A percentile compares a stretch with the other conserved stretches of the same genome.
Conservation (phyloP, 2,113 vertebrate species). For the Bos javanicus region DNA sequence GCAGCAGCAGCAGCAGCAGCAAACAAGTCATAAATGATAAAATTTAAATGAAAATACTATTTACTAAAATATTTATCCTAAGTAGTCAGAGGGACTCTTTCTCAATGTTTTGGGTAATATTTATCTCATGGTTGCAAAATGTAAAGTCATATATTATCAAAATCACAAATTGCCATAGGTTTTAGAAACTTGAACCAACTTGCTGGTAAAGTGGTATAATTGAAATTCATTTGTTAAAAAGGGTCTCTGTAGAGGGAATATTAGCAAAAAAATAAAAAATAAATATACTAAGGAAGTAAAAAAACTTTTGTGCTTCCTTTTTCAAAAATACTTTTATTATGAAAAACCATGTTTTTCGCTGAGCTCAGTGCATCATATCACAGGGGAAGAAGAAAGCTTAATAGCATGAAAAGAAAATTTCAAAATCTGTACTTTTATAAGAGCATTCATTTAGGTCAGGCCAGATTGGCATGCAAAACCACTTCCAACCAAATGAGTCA, state of each 20-base stretch:
- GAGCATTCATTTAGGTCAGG: background rate
- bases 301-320: background rate
- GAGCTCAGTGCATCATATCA: background rate
- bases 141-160: background rate
- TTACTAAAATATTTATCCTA: background rate
- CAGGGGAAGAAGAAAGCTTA: background rate
- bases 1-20: too few relatives aligned
- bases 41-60: background rate
- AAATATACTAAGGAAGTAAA: background rate
- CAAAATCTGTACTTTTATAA: constrained; percentile 1
- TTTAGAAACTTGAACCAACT: background rate
- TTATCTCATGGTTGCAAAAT: background rate
- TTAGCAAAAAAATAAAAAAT: background rate
- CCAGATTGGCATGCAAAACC: background rate
- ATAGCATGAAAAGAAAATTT: background rate
- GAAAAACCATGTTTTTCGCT: background rate
- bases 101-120: background rate
- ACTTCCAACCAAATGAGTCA: background rate
- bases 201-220: background rate
- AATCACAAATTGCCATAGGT: background rate
- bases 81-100: background rate
- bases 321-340: background rate
- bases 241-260: background rate
- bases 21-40: background rate
- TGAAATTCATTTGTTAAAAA: background rate